These are phyloP conservation scores for Lucifuga dentata DNA, from an alignment of 2,113 vertebrate genomes.

Conservation along the genomic window DNA sequence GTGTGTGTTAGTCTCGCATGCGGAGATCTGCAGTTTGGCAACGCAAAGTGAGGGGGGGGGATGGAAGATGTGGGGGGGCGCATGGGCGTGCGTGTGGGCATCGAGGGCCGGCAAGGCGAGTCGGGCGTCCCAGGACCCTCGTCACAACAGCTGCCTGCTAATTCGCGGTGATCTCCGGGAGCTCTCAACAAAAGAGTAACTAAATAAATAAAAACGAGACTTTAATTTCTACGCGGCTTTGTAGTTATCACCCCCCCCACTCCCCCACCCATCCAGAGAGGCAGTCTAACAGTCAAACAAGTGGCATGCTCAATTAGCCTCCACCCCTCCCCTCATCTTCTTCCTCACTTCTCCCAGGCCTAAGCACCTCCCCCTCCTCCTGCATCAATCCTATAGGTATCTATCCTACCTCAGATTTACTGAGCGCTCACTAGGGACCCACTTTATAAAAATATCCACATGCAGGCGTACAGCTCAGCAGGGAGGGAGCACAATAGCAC, in stretches of 20 bases:
- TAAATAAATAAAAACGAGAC: conserved; percentile 57
- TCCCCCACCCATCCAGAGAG: conserved; percentile 38
- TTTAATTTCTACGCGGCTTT: conserved; percentile 67
- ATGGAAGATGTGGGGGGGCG: conserved; percentile 37
- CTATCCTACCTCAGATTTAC: conserved; percentile 44
- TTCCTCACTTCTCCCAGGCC: conserved; percentile 26
- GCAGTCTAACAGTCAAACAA: conserved; percentile 60
- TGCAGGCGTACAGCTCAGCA: conserved; percentile 45
- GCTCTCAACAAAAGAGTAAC: conserved; percentile 51
- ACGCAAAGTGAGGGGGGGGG: conserved; percentile 41
- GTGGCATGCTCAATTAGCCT: conserved; percentile 65
- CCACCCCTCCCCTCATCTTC: conserved; percentile 5
- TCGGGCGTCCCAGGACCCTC: conserved; percentile 61
- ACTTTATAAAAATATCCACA: conserved; percentile 65
- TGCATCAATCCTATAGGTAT: not conserved
- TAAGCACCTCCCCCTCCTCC: conserved; percentile 19
- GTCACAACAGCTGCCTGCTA: conserved; percentile 69
- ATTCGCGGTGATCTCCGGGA: conserved; percentile 64
- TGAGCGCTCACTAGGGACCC: conserved; percentile 56
- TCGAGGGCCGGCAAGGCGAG: conserved; percentile 13
- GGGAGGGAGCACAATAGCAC: conserved; percentile 54
- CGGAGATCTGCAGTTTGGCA: conserved; percentile 55
- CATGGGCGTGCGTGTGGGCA: conserved; percentile 15
- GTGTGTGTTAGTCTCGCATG: conserved; percentile 45
- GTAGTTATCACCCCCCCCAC: conserved; percentile 47